phyloP scores from a whole-genome alignment of 2,888 invertebrate species.

The Acanthacorydalis orientalis region DNA sequence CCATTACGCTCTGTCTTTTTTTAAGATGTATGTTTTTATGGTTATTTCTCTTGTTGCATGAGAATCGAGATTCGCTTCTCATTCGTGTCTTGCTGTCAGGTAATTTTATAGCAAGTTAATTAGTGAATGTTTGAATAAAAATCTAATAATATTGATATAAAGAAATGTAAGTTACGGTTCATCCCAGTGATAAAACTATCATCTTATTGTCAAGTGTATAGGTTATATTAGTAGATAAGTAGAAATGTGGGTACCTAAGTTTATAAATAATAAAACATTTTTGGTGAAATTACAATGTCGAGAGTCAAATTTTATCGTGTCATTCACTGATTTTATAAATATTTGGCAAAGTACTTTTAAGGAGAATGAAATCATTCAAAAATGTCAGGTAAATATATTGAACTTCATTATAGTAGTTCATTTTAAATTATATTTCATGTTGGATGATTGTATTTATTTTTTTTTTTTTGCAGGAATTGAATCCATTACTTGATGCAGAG shows the following conservation, averaged over 20 bases:
- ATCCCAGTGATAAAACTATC: too few relatives aligned
- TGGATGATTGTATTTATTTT: too few relatives aligned
- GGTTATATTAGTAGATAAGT: too few relatives aligned
- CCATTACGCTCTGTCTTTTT: too few relatives aligned
- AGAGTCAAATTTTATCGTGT: not conserved
- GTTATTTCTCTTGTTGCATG: too few relatives aligned
- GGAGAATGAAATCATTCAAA: conserved; percentile 11
- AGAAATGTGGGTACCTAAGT: not conserved
- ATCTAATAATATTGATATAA: not conserved
- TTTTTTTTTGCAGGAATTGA: conserved; percentile 15
- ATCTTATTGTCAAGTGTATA: too few relatives aligned
- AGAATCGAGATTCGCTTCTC: not conserved
- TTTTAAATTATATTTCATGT: too few relatives aligned
- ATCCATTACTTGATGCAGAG: conserved; percentile 17
- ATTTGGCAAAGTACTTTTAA: conserved; percentile 18
- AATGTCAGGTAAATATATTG: conserved; percentile 15
- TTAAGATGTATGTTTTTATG: too few relatives aligned
- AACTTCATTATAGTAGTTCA: not conserved
- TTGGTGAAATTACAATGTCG: not conserved
- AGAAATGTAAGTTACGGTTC: too few relatives aligned
- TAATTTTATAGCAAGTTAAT: not conserved
- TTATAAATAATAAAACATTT: not conserved
- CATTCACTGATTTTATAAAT: conserved; percentile 16
- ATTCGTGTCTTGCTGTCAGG: not conserved
- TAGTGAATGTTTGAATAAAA: not conserved